Evolutionary conservation across 2,888 invertebrate species (phyloP).

Genomic region (Lasioglossum pauxillum): DNA sequence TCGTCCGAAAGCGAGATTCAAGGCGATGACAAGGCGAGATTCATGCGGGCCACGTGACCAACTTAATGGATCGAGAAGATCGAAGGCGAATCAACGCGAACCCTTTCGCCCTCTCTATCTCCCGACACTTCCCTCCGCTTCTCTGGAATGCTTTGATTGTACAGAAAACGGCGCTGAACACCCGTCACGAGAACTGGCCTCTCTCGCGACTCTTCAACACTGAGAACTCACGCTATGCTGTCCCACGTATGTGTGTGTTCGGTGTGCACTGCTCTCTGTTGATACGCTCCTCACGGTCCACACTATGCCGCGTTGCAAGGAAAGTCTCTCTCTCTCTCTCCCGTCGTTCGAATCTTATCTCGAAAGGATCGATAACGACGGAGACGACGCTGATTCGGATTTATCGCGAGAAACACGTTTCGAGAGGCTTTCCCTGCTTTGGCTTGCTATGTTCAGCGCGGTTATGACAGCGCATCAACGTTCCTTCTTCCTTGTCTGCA

Average conservation of each 20-base stretch:
- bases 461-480: slow-evolving; percentile 10
- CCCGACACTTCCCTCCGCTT: slow-evolving; percentile 50
- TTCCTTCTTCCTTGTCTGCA: not conserved
- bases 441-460: not conserved
- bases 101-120: slow-evolving; percentile 22
- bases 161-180: slow-evolving; percentile 47
- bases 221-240: slow-evolving; percentile 65
- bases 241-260: slow-evolving; percentile 57
- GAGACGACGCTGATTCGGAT: not conserved
- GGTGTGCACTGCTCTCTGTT: slow-evolving; percentile 69
- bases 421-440: not conserved
- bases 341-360: not conserved
- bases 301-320: not conserved
- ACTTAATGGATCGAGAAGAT: not conserved
- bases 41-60: slow-evolving; percentile 68
- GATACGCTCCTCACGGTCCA: slow-evolving; percentile 50
- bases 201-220: slow-evolving; percentile 54
- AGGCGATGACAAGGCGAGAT: slow-evolving; percentile 42
- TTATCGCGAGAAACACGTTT: not conserved
- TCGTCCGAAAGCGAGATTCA: not conserved
- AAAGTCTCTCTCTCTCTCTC: slow-evolving; percentile 17
- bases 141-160: slow-evolving; percentile 59
- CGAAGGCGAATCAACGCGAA: slow-evolving; percentile 31
- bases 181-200: slow-evolving; percentile 61
- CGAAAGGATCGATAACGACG: not conserved